These are phyloP conservation scores for Hanleya hanleyi DNA, from an alignment of 2,888 invertebrate species.

Conservation along the genomic window DNA sequence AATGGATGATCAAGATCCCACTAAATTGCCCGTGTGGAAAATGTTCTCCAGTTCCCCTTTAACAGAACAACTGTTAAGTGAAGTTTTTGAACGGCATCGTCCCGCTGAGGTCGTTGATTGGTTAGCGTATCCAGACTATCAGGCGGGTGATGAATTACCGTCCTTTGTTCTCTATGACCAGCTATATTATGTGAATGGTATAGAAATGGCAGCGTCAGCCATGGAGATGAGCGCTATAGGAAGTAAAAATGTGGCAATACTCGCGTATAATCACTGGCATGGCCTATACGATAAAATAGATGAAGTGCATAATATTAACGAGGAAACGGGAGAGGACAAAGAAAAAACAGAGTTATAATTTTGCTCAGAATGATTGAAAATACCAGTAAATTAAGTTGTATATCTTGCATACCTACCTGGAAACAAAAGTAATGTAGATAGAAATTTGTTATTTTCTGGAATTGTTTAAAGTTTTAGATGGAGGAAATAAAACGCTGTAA, in stretches of 20 bases:
- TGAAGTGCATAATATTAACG: too few relatives aligned
- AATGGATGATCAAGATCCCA: constrained; percentile 18
- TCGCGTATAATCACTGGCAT: constrained; percentile 74
- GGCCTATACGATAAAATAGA: constrained; percentile 62
- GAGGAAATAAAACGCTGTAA: too few relatives aligned
- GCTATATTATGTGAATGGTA: constrained; percentile 79
- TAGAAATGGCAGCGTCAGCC: constrained; percentile 81
- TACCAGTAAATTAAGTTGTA: too few relatives aligned
- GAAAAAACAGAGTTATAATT: too few relatives aligned
- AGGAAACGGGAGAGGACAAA: too few relatives aligned
- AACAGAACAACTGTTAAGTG: constrained; percentile 72
- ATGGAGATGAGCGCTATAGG: constrained; percentile 81
- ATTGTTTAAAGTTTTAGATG: too few relatives aligned
- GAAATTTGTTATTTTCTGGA: too few relatives aligned
- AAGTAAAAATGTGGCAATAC: constrained; percentile 79
- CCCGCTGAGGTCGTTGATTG: constrained; percentile 60
- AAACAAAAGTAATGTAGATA: too few relatives aligned
- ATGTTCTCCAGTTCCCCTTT: constrained; percentile 77
- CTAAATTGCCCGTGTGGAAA: constrained; percentile 75
- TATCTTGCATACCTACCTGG: too few relatives aligned
- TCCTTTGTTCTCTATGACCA: constrained; percentile 76
- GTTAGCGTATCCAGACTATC: constrained; percentile 67
- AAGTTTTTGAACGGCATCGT: constrained; percentile 73
- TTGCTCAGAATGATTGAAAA: too few relatives aligned
- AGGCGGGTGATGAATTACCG: constrained; percentile 61